These are phyloP conservation scores for Botia kubotai DNA, from an alignment of 2,797 vertebrate genomes.

Conservation along the genomic window DNA sequence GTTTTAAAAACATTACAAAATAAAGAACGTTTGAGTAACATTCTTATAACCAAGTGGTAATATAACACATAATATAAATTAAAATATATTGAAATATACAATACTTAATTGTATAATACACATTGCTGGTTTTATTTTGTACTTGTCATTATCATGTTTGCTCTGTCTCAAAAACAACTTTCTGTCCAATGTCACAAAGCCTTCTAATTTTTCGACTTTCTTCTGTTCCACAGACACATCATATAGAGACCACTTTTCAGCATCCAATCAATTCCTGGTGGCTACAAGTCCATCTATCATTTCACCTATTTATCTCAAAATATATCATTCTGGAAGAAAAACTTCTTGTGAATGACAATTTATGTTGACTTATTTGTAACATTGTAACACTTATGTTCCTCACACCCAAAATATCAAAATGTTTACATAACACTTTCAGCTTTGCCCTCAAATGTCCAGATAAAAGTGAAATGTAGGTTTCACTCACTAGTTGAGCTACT, in stretches of 20 bases:
- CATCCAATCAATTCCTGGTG: neutral
- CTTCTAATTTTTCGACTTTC: too few species aligned
- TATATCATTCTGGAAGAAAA: neutral
- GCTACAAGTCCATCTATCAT: neutral
- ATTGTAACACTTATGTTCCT: neutral
- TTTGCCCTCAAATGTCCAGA: conserved; percentile 40
- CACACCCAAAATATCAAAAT: conserved; percentile 33
- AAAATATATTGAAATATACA: too few species aligned
- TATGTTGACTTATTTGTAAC: neutral
- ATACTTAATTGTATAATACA: too few species aligned
- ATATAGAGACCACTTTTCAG: neutral
- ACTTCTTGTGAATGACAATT: neutral
- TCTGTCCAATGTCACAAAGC: too few species aligned
- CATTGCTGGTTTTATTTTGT: too few species aligned
- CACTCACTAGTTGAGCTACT: conserved; percentile 18
- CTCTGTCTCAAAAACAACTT: too few species aligned
- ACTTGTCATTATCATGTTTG: too few species aligned
- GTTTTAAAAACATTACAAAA: too few species aligned
- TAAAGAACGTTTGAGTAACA: too few species aligned
- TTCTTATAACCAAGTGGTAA: too few species aligned
- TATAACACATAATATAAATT: too few species aligned
- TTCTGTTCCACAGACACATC: neutral
- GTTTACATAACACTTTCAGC: conserved; percentile 51
- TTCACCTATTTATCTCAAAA: neutral
- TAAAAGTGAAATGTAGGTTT: conserved; percentile 16